Conservation (phyloP, 1,140 invertebrate genomes). For the Sinella curviseta region DNA sequence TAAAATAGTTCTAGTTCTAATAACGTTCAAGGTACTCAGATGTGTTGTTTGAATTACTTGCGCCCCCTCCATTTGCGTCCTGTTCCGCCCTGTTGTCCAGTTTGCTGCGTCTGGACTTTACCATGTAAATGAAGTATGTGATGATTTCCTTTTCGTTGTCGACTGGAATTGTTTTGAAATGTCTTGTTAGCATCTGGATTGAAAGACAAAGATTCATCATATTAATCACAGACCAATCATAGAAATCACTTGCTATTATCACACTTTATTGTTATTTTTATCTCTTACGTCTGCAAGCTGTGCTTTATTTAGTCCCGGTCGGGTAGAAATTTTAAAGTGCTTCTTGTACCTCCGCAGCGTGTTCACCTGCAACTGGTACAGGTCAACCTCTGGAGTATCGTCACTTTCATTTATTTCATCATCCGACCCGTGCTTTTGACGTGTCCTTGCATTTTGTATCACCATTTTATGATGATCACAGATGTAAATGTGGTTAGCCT, state of each 20-base stretch:
- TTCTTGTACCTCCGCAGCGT: constrained; percentile 88
- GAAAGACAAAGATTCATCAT: constrained; percentile 49
- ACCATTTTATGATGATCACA: constrained; percentile 94
- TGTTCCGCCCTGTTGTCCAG: constrained; percentile 60
- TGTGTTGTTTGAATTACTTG: background rate
- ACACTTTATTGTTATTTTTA: background rate
- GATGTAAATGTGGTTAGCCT: constrained; percentile 93
- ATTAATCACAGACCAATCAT: background rate
- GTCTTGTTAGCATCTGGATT: constrained; percentile 82
- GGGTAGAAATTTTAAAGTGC: constrained; percentile 86
- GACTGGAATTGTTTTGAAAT: constrained; percentile 91
- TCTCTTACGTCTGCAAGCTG: constrained; percentile 88
- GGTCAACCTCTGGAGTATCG: constrained; percentile 87
- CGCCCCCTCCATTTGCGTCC: background rate
- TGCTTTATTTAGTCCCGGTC: constrained; percentile 88
- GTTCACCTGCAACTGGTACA: constrained; percentile 88
- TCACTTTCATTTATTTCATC: constrained; percentile 86
- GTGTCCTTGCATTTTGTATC: constrained; percentile 86
- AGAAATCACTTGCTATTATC: background rate
- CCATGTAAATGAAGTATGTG: constrained; percentile 94
- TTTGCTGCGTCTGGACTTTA: constrained; percentile 91
- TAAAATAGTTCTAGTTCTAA: background rate
- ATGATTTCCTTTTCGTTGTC: constrained; percentile 89
- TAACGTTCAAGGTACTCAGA: constrained; percentile 4
- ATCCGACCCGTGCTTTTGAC: constrained; percentile 85